Percentiles rank a stretch among this genome's conserved stretches.
These are phyloP conservation scores for Eristalis pertinax DNA, from an alignment of 2,888 invertebrate genomes.

Conservation along the genomic window DNA sequence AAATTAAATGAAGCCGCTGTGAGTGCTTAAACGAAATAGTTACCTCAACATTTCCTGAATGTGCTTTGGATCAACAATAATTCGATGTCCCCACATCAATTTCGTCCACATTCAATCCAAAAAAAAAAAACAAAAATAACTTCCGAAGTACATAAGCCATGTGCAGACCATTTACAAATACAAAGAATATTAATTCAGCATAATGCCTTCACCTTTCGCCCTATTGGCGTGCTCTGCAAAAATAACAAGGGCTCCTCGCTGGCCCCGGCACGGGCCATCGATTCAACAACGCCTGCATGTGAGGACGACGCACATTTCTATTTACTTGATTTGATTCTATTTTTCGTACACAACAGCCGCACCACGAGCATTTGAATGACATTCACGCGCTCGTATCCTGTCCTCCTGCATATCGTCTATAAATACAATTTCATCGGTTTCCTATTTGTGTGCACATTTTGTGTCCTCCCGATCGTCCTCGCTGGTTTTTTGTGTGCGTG, in stretches of 20 bases:
- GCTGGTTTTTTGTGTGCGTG: neutral
- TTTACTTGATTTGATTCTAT: constrained; percentile 50
- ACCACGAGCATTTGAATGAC: constrained; percentile 47
- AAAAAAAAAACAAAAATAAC: neutral
- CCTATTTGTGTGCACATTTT: constrained; percentile 56
- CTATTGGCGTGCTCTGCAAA: constrained; percentile 17
- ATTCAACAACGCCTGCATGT: constrained; percentile 56
- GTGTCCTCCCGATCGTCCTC: constrained; percentile 3
- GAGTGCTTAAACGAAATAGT: too few relatives aligned
- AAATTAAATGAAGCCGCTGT: too few relatives aligned
- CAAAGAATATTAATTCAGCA: constrained; percentile 10
- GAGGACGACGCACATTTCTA: constrained; percentile 26
- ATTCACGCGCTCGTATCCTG: constrained; percentile 59
- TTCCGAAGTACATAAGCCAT: neutral
- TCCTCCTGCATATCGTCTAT: constrained; percentile 49
- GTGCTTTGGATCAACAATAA: neutral
- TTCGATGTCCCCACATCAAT: neutral
- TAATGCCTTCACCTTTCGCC: constrained; percentile 47
- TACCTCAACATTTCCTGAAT: neutral
- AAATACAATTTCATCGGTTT: constrained; percentile 64
- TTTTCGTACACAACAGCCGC: neutral
- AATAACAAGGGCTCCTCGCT: neutral
- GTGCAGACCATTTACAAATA: constrained; percentile 6
- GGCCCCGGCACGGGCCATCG: constrained; percentile 45
- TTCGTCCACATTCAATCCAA: neutral